Conservation (phyloP, 2,797 vertebrate genomes). For the Sebastes goodei region DNA sequence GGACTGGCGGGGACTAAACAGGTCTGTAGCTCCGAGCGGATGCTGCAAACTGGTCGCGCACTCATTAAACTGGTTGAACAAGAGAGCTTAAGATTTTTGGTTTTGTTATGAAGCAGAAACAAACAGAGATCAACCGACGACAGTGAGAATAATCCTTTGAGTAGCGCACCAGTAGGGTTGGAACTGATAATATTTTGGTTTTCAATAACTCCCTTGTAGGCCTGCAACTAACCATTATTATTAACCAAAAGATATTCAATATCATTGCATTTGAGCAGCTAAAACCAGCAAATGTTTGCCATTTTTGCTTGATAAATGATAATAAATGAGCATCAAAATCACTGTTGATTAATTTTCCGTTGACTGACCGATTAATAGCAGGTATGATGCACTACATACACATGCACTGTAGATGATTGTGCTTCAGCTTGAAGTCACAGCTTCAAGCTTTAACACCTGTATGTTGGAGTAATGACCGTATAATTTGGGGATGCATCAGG, state of each 20-base stretch:
- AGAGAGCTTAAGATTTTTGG: slow-evolving; percentile 17
- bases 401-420: neutral
- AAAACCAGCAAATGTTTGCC: neutral
- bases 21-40: neutral
- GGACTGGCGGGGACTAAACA: slow-evolving; percentile 21
- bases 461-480: slow-evolving; percentile 21
- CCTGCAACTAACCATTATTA: no score
- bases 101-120: slow-evolving; percentile 40
- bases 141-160: neutral
- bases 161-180: no score
- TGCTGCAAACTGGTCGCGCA: neutral
- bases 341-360: neutral
- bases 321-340: neutral
- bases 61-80: slow-evolving; percentile 59
- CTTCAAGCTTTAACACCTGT: slow-evolving; percentile 39
- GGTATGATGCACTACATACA: neutral
- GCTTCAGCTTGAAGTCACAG: neutral
- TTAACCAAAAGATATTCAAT: neutral
- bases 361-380: neutral
- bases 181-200: fast-evolving
- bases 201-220: no score
- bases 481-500: slow-evolving; percentile 47
- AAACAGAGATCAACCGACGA: neutral
- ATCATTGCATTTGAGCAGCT: neutral
- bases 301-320: neutral